phyloP scores from a whole-genome alignment of 2,113 vertebrate species.

The Lagenorhynchus albirostris region DNA sequence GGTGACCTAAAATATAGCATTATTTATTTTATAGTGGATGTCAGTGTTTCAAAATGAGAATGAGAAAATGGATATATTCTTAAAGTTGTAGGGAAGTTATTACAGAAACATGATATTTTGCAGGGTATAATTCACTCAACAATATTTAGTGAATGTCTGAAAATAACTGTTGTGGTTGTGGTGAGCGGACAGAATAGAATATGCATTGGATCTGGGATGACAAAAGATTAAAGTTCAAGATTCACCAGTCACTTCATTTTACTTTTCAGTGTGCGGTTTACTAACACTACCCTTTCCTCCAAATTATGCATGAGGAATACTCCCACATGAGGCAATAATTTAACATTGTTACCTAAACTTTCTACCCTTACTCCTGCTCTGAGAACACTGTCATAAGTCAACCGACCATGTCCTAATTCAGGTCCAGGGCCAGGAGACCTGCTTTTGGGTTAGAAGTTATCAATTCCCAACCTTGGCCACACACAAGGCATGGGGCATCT shows the following conservation, averaged over 20 bases:
- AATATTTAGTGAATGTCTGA: background rate
- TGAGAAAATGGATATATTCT: background rate
- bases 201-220: background rate
- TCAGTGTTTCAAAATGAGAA: background rate
- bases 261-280: background rate
- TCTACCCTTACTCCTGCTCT: background rate
- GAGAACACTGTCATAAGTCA: background rate
- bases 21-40: background rate
- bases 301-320: background rate
- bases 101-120: background rate
- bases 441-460: background rate
- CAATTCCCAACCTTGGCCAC: background rate
- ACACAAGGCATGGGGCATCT: background rate
- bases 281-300: background rate
- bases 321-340: background rate
- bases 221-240: background rate
- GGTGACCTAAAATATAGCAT: background rate
- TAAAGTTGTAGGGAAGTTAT: background rate
- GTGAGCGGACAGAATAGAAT: background rate
- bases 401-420: background rate
- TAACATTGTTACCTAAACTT: background rate
- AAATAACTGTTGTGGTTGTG: background rate
- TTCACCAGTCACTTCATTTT: background rate
- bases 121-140: background rate
- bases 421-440: rapidly evolving